These are phyloP conservation scores for Lingula anatina DNA, from an alignment of 2,888 invertebrate species.

Conservation along the genomic window DNA sequence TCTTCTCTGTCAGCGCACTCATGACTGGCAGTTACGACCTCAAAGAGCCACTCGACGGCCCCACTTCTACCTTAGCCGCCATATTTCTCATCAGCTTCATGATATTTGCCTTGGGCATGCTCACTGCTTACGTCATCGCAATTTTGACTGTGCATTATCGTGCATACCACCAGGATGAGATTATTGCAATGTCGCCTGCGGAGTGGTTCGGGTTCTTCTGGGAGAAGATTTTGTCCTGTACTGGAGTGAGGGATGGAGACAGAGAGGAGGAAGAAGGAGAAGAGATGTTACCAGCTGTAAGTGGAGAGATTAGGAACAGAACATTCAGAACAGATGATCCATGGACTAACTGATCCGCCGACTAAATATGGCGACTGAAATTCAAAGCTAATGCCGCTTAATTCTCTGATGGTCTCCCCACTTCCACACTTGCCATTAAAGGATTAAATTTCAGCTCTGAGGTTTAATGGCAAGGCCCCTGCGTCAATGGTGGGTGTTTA, in stretches of 20 bases:
- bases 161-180: constrained; percentile 24
- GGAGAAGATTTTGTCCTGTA: constrained; percentile 26
- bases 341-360: too few relatives aligned
- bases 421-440: too few relatives aligned
- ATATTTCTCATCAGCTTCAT: constrained; percentile 29
- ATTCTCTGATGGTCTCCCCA: too few relatives aligned
- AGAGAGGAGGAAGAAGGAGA: constrained; percentile 24
- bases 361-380: too few relatives aligned
- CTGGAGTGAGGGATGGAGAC: constrained; percentile 16
- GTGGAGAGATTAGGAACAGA: constrained; percentile 11
- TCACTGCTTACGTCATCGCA: constrained; percentile 41
- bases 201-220: constrained; percentile 35
- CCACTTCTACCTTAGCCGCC: constrained; percentile 13
- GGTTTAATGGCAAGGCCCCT: too few relatives aligned
- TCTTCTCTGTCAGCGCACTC: constrained; percentile 30
- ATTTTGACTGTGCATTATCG: constrained; percentile 34
- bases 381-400: too few relatives aligned
- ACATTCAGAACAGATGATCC: too few relatives aligned
- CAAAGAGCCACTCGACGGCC: constrained; percentile 12
- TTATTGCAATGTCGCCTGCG: constrained; percentile 25
- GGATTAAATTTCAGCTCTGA: too few relatives aligned
- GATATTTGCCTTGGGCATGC: constrained; percentile 33
- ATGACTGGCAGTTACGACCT: constrained; percentile 21
- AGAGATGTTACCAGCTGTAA: constrained; percentile 40
- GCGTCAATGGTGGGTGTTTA: too few relatives aligned